Evolutionary conservation across 2,797 vertebrate genomes (phyloP), one percentile per base, ranked within the genome.

Genomic region (Nyctibius grandis): DNA sequence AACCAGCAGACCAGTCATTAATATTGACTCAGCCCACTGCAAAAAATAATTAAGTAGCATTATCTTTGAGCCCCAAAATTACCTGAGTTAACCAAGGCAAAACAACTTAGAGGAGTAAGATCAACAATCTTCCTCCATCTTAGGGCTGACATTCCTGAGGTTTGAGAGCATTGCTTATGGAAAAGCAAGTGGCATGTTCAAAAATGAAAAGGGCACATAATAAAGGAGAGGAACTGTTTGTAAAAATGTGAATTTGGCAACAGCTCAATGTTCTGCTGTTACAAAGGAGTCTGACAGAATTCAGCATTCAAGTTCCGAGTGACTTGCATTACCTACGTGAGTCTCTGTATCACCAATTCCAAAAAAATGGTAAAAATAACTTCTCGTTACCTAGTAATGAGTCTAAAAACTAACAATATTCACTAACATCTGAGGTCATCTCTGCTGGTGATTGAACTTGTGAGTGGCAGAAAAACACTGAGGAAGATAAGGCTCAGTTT

Each of bases 21-120:
- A 28, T 31, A 63, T 1, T 1, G 6, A 59, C n/a, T 64, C 31
- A 56, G 36, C 2, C 33, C 36, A 63, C 0, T 34, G 8, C 29
- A 73, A 34, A 65, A 45, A 15, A n/a, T 2, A 26, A 65, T 2
- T 3, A 65, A 60, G 34, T 4, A 59, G 36, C 22, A 48, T 11
- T 12, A 33, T 26, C 67, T 64, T 13, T 65, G 18, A 63, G 48
- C 8, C 26, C 15, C 60, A 20, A 74, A 42, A 50, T 60, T 34
- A 69, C n/a, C 23, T 6, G 11, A n/a, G 36, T 61, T 78, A 77
- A 25, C 18, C 26, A 40, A 76, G 23, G 45, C 0, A 12, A 69
- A 82, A 60, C 29, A 69, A 56, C 33, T 54, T 10, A 29, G 22
- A 18, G 21, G 25, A 89, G 11, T 8, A 68, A 65, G 4, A 72